Conservation (phyloP, 2,888 invertebrate genomes). For the Eustalomyia histrio region DNA sequence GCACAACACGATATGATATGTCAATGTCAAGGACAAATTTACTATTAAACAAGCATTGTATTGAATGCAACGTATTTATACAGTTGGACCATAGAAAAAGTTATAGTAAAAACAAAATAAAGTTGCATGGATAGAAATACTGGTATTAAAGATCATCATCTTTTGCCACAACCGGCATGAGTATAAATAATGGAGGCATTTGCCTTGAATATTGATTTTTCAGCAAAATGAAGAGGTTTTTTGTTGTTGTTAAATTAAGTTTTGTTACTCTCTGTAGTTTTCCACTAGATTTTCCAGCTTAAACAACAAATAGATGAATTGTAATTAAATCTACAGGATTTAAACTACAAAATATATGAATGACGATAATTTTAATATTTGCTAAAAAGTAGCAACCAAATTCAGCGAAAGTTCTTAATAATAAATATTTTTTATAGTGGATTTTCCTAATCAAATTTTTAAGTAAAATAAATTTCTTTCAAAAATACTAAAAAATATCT, state of each 20-base stretch:
- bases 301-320: too few relatives aligned
- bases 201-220: slow-evolving; percentile 24
- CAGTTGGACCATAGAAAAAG: slow-evolving; percentile 24
- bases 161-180: slow-evolving; percentile 48
- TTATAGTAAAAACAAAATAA: neutral
- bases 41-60: slow-evolving; percentile 75
- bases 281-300: slow-evolving; percentile 58
- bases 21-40: slow-evolving; percentile 78
- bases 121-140: neutral
- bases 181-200: slow-evolving; percentile 1
- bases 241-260: neutral
- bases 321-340: too few relatives aligned
- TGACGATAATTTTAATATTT: too few relatives aligned
- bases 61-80: slow-evolving; percentile 70
- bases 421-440: too few relatives aligned
- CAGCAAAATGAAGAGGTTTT: neutral
- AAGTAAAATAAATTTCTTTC: too few relatives aligned
- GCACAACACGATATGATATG: slow-evolving; percentile 65
- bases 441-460: too few relatives aligned
- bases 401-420: too few relatives aligned
- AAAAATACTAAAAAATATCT: too few relatives aligned
- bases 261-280: slow-evolving; percentile 31
- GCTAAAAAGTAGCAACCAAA: too few relatives aligned
- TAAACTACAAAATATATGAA: too few relatives aligned
- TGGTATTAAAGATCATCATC: slow-evolving; percentile 39